Conservation (phyloP, 1,140 invertebrate genomes). For the Drosophila nannoptera region DNA sequence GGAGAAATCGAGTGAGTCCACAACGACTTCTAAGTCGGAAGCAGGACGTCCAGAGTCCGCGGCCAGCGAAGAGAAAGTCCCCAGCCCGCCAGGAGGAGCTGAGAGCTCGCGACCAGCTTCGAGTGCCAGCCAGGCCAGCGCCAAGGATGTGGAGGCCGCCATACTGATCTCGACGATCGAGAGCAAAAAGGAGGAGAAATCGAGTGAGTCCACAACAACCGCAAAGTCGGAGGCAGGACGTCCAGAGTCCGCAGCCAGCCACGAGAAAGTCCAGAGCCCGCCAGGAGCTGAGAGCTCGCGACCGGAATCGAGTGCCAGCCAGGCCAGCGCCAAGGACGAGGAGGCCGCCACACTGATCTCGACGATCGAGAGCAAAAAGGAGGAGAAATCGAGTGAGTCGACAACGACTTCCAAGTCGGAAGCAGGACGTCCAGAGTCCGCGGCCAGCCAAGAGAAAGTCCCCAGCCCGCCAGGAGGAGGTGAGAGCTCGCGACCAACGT, state of each 20-base stretch:
- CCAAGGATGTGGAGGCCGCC: slow-evolving; percentile 44
- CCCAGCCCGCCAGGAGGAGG: too few species aligned
- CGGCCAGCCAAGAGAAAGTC: too few species aligned
- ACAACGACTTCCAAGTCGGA: slow-evolving; percentile 45
- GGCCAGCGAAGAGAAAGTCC: too few species aligned
- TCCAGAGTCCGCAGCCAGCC: slow-evolving; percentile 46
- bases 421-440: too few species aligned
- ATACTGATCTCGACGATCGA: slow-evolving; percentile 37
- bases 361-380: too few species aligned
- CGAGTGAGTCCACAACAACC: slow-evolving; percentile 49
- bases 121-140: slow-evolving; percentile 47
- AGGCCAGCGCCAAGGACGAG: slow-evolving; percentile 7
- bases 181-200: slow-evolving; percentile 60
- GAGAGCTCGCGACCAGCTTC: slow-evolving; percentile 55
- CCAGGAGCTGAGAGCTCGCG: neutral
- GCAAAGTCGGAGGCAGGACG: slow-evolving; percentile 29
- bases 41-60: too few species aligned
- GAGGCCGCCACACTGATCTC: too few species aligned
- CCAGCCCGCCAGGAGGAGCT: too few species aligned
- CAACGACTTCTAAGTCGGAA: slow-evolving; percentile 45
- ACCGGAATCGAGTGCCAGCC: neutral
- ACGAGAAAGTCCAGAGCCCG: neutral
- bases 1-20: too few species aligned
- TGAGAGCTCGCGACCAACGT: too few species aligned
- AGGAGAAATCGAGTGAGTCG: too few species aligned